A percentile compares a stretch with the other conserved stretches of the same genome.
Evolutionary conservation across 2,888 invertebrate genomes (phyloP).

Genomic region (Clitarchus hookeri): DNA sequence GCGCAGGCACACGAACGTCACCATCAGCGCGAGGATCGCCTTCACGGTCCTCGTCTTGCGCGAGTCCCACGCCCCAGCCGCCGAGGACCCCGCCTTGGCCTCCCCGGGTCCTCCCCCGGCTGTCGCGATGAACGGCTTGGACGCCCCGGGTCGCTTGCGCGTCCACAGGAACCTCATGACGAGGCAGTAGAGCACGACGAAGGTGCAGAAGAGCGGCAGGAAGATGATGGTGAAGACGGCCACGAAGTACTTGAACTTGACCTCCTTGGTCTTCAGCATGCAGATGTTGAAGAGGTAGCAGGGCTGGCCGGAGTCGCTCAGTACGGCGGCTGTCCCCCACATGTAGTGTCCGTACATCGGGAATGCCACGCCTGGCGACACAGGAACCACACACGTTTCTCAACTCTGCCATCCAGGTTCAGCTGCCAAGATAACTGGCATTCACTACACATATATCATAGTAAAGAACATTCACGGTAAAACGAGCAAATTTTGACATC

Average conservation of each 20-base stretch:
- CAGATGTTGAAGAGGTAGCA: conserved; percentile 49
- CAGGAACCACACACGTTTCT: too few relatives aligned
- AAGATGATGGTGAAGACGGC: conserved; percentile 55
- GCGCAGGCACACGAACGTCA: conserved; percentile 60
- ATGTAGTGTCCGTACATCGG: conserved; percentile 55
- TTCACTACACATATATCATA: too few relatives aligned
- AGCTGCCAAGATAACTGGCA: too few relatives aligned
- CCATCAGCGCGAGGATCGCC: conserved; percentile 61
- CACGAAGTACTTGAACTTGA: conserved; percentile 40
- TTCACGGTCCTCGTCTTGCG: conserved; percentile 62
- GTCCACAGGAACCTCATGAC: background rate
- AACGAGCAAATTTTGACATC: too few relatives aligned
- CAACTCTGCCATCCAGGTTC: too few relatives aligned
- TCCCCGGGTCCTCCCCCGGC: conserved; percentile 11
- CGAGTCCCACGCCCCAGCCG: conserved; percentile 29
- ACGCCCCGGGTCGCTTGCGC: background rate
- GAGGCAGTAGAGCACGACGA: conserved; percentile 33
- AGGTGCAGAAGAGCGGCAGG: conserved; percentile 42
- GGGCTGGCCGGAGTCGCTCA: conserved; percentile 45
- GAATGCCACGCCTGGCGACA: conserved; percentile 52
- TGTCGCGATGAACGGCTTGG: background rate
- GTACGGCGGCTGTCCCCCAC: conserved; percentile 46
- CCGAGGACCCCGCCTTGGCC: conserved; percentile 29
- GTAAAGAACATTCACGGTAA: too few relatives aligned
- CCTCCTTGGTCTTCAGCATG: conserved; percentile 48